phyloP scores from a whole-genome alignment of 2,888 invertebrate genomes.

The Sycophila texana region DNA sequence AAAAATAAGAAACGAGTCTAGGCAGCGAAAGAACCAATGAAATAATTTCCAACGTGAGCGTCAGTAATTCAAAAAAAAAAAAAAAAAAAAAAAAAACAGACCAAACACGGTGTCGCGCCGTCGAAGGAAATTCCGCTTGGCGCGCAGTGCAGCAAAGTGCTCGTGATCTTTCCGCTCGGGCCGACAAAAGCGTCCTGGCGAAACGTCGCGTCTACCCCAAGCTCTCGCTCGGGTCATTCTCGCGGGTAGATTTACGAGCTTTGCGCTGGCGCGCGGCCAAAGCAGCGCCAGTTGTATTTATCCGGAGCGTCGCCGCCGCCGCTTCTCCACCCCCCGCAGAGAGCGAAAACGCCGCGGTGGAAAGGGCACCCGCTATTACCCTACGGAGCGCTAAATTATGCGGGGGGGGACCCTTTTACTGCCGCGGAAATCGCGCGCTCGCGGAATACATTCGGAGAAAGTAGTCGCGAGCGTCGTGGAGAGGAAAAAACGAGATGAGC shows the following conservation, averaged over 20 bases:
- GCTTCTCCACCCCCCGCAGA: neutral
- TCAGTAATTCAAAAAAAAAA: no score
- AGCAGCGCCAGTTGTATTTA: constrained; percentile 10
- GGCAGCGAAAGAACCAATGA: no score
- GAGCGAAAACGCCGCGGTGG: neutral
- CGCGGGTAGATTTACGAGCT: constrained; percentile 51
- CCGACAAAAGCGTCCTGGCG: neutral
- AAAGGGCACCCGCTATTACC: constrained; percentile 64
- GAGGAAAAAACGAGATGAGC: neutral
- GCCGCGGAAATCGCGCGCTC: constrained; percentile 64
- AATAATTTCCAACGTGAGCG: neutral
- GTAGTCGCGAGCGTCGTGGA: neutral
- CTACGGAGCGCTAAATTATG: constrained; percentile 73
- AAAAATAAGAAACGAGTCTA: no score
- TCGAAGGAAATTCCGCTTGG: no score
- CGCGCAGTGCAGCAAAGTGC: no score
- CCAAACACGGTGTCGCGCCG: no score
- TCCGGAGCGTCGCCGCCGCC: neutral
- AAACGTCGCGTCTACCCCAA: neutral
- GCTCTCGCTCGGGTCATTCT: constrained; percentile 7
- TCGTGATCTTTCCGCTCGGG: neutral
- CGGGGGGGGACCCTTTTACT: constrained; percentile 70
- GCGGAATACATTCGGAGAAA: constrained; percentile 15
- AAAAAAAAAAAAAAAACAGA: no score
- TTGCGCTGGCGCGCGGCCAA: constrained; percentile 48